Evolutionary conservation across 2,797 vertebrate species (phyloP).

Genomic region (Garrulus glandarius): DNA sequence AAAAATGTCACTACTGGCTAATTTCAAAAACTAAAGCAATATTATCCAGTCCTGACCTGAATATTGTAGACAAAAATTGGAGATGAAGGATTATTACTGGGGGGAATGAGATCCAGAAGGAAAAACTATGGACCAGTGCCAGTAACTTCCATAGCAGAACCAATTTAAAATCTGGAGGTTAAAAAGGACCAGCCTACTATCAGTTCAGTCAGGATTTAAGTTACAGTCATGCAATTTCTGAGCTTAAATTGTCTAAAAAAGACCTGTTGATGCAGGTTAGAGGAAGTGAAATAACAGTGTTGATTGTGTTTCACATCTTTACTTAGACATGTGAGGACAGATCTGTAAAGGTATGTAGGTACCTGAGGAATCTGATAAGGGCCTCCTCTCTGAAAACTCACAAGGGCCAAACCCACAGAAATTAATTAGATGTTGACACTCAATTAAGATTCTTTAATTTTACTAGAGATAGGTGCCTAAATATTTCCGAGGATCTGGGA

Average conservation of each 20-base stretch:
- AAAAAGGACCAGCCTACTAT: not conserved
- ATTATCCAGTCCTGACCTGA: conserved; percentile 8
- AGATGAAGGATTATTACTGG: conserved; percentile 3
- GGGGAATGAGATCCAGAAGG: conserved; percentile 49
- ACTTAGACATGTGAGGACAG: not conserved
- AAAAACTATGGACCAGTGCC: not conserved
- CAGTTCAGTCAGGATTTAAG: not conserved
- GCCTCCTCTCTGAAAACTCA: not conserved
- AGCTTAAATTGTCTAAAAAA: not conserved
- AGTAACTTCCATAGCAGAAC: not conserved
- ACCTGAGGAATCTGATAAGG: not conserved
- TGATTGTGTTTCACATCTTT: not conserved
- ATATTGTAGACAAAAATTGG: conserved; percentile 30
- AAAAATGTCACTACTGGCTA: not conserved
- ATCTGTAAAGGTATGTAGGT: not conserved
- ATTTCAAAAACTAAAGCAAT: conserved; percentile 35
- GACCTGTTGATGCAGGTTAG: not conserved
- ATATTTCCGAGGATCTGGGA: not conserved
- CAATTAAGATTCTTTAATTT: not conserved
- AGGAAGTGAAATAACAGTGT: not conserved
- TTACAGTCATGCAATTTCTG: not conserved
- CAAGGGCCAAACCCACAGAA: not conserved
- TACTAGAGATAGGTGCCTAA: not conserved
- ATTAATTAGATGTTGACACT: not conserved
- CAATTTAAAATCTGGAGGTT: conserved; percentile 3